Conservation (phyloP, 2,113 vertebrate species). For the Panthera uncia region DNA sequence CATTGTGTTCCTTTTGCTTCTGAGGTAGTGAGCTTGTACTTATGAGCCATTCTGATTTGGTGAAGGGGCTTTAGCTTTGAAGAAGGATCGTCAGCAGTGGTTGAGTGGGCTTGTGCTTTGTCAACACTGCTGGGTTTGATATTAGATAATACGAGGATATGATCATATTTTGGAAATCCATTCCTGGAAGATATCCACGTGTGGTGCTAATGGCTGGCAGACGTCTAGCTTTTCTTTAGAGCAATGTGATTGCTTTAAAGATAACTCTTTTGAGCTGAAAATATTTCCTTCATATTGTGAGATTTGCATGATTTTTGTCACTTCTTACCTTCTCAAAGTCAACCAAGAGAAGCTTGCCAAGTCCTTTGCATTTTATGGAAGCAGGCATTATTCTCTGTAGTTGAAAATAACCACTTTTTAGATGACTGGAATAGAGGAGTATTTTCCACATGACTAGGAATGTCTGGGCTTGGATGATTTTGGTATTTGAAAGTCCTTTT, state of each 20-base stretch:
- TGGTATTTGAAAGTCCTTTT: constrained; percentile 35
- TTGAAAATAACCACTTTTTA: not conserved
- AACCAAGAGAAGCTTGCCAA: constrained; percentile 46
- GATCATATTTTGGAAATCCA: constrained; percentile 62
- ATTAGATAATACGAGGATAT: constrained; percentile 37
- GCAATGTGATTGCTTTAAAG: not conserved
- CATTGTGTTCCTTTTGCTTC: not conserved
- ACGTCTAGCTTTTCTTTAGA: constrained; percentile 55
- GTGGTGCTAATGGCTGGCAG: constrained; percentile 17
- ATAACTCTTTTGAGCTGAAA: constrained; percentile 44
- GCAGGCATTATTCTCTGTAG: not conserved
- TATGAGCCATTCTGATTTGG: not conserved
- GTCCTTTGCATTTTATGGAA: constrained; percentile 48
- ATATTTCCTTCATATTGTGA: not conserved
- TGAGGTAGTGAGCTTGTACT: not conserved
- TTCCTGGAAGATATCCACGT: not conserved
- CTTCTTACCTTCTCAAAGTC: not conserved
- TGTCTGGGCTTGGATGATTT: constrained; percentile 8
- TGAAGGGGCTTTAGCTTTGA: not conserved
- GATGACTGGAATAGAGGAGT: not conserved
- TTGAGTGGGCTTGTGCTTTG: constrained; percentile 32
- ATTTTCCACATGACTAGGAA: not conserved
- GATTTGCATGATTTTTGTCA: not conserved
- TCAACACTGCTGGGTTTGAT: constrained; percentile 56
- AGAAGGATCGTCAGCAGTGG: not conserved